Conservation (phyloP, 2,797 vertebrate genomes). For the Synanceia verrucosa region DNA sequence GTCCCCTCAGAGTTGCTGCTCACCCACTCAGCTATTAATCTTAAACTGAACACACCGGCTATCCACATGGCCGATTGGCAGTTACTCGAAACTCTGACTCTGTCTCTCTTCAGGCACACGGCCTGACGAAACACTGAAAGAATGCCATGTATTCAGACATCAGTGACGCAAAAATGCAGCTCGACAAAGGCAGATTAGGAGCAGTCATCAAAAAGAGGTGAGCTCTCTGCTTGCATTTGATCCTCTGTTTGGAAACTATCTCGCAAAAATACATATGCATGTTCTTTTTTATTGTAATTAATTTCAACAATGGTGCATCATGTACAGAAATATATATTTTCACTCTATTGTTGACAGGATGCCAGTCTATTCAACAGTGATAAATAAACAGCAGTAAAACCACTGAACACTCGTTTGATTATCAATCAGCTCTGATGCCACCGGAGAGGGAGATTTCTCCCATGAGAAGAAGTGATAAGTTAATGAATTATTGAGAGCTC, state of each 20-base stretch:
- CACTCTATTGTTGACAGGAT: not conserved
- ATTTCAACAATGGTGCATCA: too few relatives aligned
- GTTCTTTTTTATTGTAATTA: too few relatives aligned
- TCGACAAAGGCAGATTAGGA: constrained; percentile 65
- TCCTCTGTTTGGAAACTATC: not conserved
- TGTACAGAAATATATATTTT: too few relatives aligned
- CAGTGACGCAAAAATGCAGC: constrained; percentile 57
- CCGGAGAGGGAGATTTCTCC: constrained; percentile 51
- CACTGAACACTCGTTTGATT: constrained; percentile 9
- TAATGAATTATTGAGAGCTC: constrained; percentile 84
- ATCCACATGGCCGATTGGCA: constrained; percentile 47
- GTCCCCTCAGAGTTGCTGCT: constrained; percentile 46
- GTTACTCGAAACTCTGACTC: constrained; percentile 40
- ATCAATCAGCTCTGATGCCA: constrained; percentile 42
- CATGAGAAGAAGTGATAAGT: constrained; percentile 81
- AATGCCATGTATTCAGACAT: constrained; percentile 74
- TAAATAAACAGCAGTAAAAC: constrained; percentile 5
- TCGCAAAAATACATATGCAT: not conserved
- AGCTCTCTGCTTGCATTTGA: constrained; percentile 12
- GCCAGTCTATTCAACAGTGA: not conserved
- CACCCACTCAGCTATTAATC: constrained; percentile 55
- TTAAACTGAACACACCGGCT: constrained; percentile 42
- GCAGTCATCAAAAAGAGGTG: constrained; percentile 54
- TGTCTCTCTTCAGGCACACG: constrained; percentile 16
- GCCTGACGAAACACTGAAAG: constrained; percentile 63